Conservation (phyloP, 2,113 vertebrate genomes). For the Thamnophis sirtalis region DNA sequence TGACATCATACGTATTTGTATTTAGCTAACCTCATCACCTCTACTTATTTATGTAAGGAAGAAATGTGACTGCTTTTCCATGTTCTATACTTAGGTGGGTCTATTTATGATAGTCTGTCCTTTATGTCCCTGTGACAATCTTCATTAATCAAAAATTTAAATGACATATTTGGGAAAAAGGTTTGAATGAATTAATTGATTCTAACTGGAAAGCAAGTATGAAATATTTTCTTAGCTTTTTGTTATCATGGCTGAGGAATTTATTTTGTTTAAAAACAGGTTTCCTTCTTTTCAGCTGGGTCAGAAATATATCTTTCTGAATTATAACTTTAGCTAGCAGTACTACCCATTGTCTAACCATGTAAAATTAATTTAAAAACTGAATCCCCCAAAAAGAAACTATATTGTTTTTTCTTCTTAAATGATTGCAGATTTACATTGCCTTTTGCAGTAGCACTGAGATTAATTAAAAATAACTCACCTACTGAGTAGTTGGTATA, state of each 20-base stretch:
- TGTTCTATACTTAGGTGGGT: slow-evolving; percentile 78
- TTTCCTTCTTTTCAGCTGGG: neutral
- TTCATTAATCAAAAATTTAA: slow-evolving; percentile 46
- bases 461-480: slow-evolving; percentile 5
- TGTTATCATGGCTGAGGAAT: slow-evolving; percentile 28
- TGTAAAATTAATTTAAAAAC: slow-evolving; percentile 11
- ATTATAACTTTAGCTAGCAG: slow-evolving; percentile 15
- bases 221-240: slow-evolving; percentile 58
- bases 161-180: slow-evolving; percentile 38
- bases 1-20: slow-evolving; percentile 80
- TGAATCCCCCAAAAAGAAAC: neutral
- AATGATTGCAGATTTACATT: neutral
- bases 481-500: neutral
- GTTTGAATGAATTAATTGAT: slow-evolving; percentile 56
- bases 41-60: slow-evolving; percentile 76
- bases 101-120: slow-evolving; percentile 43
- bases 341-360: neutral
- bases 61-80: slow-evolving; percentile 72
- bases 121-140: slow-evolving; percentile 39
- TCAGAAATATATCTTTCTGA: slow-evolving; percentile 33
- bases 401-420: neutral
- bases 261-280: slow-evolving; percentile 25
- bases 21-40: slow-evolving; percentile 77
- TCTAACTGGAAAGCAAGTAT: slow-evolving; percentile 47
- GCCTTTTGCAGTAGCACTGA: neutral